Base-by-base conservation (phyloP, 2,797 vertebrate genomes). In the Rhinichthys osculus region DNA sequence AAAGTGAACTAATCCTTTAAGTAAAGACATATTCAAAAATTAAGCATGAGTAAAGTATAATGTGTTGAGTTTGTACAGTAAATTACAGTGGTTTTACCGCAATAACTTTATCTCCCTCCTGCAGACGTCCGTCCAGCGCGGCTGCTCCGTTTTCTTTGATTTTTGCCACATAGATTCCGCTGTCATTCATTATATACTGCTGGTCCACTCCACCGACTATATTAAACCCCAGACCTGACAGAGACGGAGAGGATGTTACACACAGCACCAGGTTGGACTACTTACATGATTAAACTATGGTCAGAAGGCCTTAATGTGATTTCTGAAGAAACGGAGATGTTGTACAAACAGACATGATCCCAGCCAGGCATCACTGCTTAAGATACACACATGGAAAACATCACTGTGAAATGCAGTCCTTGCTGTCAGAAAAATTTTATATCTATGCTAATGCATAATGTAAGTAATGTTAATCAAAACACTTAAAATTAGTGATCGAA, bases 171-270 rank as follows among this genome's bases (percentile, higher is more conserved):
- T 96, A 99, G 89, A 99, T 98, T 87, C 97, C 96, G 66, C 80
- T 96, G 93, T 99, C 98, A 44, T 97, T 96, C 88, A 93, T 89
- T n/a, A 97, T 52, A 88, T 95, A 96, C 89, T 96, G 97, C 90
- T 98, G 97, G 92, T 99, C 98, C 90, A 96, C 94, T 81, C 98
- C 98, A 62, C 98, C 98, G 44, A 99, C 95, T 85, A 99, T 99
- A 91, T 99, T 99, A 94, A 99, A 99, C 74, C 98, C 98, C 90
- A 99, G 90, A 70, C 98, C 98, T 99, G 89, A 78, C 86, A 93
- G 89, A 92, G 86, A 87, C 42, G 90, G 16, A 92, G 70, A 35
- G 67, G 71, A 54, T 8, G 13, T 59, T 85, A 47, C 78, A 16
- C 40, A 69, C 62, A 82, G 42, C 27, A 16, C 13, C 4, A 76